Percentiles rank a stretch among this genome's conserved stretches.
These are phyloP conservation scores for Halcyon chelicuti DNA, from an alignment of 2,797 vertebrate species.

Conservation along the genomic window DNA sequence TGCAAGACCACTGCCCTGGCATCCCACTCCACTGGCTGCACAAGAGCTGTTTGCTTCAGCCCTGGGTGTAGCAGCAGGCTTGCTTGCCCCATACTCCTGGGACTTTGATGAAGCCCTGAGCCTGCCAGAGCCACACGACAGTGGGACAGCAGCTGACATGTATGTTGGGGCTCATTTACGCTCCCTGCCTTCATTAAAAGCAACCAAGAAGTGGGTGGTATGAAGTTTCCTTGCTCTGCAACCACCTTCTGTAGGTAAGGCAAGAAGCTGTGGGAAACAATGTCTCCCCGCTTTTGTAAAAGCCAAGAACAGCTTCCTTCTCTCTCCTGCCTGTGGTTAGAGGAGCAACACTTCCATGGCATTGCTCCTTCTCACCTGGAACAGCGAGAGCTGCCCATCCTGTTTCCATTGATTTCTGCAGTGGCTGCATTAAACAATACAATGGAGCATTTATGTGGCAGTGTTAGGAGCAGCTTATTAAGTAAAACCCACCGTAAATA, in stretches of 20 bases:
- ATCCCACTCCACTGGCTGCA: neutral
- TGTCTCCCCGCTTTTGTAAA: neutral
- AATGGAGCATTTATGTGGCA: constrained; percentile 77
- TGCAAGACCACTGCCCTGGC: neutral
- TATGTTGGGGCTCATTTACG: neutral
- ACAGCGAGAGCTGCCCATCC: constrained; percentile 35
- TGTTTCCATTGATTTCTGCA: constrained; percentile 54
- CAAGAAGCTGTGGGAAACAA: neutral
- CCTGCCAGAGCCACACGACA: neutral
- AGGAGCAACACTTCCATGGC: neutral
- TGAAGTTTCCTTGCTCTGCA: neutral
- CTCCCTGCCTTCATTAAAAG: neutral
- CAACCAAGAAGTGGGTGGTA: neutral
- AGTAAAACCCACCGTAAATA: constrained; percentile 79
- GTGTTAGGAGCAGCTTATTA: constrained; percentile 74
- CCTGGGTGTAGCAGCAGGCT: neutral
- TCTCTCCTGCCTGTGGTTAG: neutral
- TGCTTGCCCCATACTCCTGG: rapidly evolving
- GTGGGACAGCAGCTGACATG: neutral
- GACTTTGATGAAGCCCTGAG: neutral
- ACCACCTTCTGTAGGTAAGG: neutral
- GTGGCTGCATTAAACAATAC: constrained; percentile 65
- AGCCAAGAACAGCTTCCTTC: neutral
- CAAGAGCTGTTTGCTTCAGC: neutral
- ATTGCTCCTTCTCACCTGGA: constrained; percentile 3